Conservation (phyloP, 2,113 vertebrate species). For the Phalacrocorax carbo region DNA sequence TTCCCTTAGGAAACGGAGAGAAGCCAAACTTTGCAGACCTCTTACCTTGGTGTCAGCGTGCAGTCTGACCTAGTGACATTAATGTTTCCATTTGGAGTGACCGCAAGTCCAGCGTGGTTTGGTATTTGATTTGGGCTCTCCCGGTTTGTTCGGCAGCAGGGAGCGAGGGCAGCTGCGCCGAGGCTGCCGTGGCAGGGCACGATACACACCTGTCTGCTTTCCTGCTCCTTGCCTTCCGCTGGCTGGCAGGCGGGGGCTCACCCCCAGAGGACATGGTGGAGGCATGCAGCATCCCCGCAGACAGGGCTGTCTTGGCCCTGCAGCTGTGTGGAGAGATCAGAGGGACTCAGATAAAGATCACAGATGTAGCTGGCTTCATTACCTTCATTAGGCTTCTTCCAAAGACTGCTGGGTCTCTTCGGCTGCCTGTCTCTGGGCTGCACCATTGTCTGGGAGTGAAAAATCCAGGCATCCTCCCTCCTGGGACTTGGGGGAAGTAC, state of each 20-base stretch:
- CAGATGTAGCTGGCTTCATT: background rate
- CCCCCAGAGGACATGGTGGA: rapidly evolving
- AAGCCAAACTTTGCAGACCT: rapidly evolving
- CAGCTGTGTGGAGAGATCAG: conserved; percentile 1
- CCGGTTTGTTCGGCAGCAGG: background rate
- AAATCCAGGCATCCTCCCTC: background rate
- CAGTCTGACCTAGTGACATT: background rate
- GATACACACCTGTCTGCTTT: background rate
- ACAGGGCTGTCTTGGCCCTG: background rate
- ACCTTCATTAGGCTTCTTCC: background rate
- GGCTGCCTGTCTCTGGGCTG: background rate
- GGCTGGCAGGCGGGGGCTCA: background rate
- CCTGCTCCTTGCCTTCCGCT: background rate
- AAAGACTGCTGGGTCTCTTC: background rate
- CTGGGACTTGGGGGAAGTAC: background rate
- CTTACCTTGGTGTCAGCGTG: background rate
- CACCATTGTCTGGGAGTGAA: background rate
- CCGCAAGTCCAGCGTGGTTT: background rate
- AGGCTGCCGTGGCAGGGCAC: rapidly evolving
- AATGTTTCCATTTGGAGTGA: background rate
- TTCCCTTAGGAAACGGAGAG: background rate
- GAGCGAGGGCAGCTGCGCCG: rapidly evolving
- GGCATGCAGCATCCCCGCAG: background rate
- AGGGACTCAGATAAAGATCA: background rate
- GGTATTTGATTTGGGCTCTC: background rate